phyloP scores from a whole-genome alignment of 2,888 invertebrate species.

The Xylophagus ater region DNA sequence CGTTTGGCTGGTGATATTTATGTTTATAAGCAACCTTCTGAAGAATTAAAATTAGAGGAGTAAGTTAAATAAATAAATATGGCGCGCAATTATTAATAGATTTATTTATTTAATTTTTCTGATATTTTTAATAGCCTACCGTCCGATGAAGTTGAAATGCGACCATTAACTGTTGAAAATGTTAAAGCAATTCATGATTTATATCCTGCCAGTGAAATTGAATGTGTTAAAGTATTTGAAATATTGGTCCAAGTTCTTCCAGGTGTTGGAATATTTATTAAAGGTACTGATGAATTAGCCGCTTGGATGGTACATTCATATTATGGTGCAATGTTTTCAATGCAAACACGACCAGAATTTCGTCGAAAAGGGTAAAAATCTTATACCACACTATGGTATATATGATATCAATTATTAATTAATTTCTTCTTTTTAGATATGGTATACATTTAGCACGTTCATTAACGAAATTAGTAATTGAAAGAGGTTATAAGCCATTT shows the following conservation, averaged over 20 bases:
- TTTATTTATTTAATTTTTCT: conserved; percentile 4
- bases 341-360: conserved; percentile 73
- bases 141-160: conserved; percentile 60
- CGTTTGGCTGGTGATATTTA: conserved; percentile 72
- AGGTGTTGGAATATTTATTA: conserved; percentile 67
- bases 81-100: too few species aligned
- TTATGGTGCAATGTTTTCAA: conserved; percentile 85
- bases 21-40: conserved; percentile 54
- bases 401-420: too few species aligned
- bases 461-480: conserved; percentile 53
- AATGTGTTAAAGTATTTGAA: conserved; percentile 72
- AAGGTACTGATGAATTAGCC: conserved; percentile 55
- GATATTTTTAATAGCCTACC: conserved; percentile 38
- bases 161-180: conserved; percentile 63
- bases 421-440: conserved; percentile 37
- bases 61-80: conserved; percentile 30
- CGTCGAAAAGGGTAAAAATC: conserved; percentile 49
- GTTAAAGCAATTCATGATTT: conserved; percentile 73
- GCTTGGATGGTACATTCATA: conserved; percentile 89
- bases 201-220: conserved; percentile 82
- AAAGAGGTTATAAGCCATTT: conserved; percentile 70
- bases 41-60: conserved; percentile 48
- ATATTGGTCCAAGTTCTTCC: conserved; percentile 66
- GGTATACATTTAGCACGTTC: conserved; percentile 62
- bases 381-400: not conserved